A percentile compares a stretch with the other conserved stretches of the same genome.
Conservation (phyloP, 2,797 vertebrate species). For the Myotis planiceps region DNA sequence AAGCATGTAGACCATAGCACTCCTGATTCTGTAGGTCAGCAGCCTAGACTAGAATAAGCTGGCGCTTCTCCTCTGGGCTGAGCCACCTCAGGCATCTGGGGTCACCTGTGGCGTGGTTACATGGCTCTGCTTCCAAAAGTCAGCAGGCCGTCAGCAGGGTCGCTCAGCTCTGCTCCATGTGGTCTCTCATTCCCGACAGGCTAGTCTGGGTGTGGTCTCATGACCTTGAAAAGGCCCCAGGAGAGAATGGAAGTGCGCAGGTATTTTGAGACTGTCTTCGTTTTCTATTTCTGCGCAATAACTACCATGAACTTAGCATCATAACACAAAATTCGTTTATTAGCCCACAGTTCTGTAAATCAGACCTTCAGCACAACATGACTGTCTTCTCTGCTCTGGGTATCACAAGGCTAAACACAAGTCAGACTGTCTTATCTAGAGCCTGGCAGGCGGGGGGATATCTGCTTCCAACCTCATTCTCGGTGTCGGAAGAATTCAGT, state of each 20-base stretch:
- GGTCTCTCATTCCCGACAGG: background rate
- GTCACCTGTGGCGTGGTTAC: background rate
- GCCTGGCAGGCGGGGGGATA: background rate
- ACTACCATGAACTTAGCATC: background rate
- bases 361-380: background rate
- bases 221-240: background rate
- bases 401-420: background rate
- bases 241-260: background rate
- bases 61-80: background rate
- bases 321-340: background rate
- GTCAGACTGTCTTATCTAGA: background rate
- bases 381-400: background rate
- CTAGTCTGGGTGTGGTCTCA: background rate
- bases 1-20: background rate
- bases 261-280: background rate
- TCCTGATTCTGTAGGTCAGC: background rate
- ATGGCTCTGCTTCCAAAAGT: background rate
- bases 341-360: background rate
- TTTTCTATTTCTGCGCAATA: background rate
- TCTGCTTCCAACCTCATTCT: background rate
- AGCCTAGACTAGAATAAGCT: background rate
- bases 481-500: background rate
- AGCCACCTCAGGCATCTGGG: no score
- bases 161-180: background rate
- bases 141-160: background rate